A percentile compares a stretch with the other conserved stretches of the same genome.
Evolutionary conservation across 2,888 invertebrate species (phyloP).

Genomic region (Trichopria drosophilae): DNA sequence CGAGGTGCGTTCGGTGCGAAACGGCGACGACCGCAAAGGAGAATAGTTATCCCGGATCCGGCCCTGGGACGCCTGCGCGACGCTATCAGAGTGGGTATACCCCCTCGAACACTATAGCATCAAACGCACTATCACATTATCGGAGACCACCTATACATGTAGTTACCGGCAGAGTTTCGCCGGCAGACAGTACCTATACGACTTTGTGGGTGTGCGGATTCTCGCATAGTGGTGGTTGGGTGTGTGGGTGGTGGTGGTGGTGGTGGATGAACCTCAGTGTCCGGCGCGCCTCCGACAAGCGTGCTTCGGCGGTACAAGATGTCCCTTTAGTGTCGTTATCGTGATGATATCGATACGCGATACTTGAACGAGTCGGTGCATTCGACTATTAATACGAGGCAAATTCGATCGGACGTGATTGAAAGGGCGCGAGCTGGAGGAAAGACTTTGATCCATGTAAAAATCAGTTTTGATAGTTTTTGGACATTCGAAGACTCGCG

Average conservation of each 20-base stretch:
- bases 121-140: conserved; percentile 26
- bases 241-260: conserved; percentile 41
- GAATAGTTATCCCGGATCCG: conserved; percentile 11
- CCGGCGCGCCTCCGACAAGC: conserved; percentile 59
- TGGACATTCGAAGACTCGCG: too few species aligned
- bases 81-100: conserved; percentile 18
- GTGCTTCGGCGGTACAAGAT: conserved; percentile 51
- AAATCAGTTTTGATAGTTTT: too few species aligned
- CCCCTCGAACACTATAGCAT: conserved; percentile 28
- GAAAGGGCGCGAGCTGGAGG: too few species aligned
- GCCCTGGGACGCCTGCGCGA: conserved; percentile 31
- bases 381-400: too few species aligned
- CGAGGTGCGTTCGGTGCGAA: conserved; percentile 7
- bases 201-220: too few species aligned
- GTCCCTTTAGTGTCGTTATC: conserved; percentile 39
- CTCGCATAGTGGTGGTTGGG: too few species aligned
- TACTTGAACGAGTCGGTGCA: too few species aligned
- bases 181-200: conserved; percentile 30
- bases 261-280: conserved; percentile 59
- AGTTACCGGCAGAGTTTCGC: conserved; percentile 2
- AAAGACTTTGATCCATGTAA: too few species aligned
- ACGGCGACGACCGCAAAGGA: conserved; percentile 10
- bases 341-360: conserved; percentile 27
- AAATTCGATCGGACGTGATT: too few species aligned
- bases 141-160: too few species aligned